A percentile compares a stretch with the other conserved stretches of the same genome.
Evolutionary conservation across 2,113 vertebrate genomes (phyloP).

Genomic region (Xenopus laevis): DNA sequence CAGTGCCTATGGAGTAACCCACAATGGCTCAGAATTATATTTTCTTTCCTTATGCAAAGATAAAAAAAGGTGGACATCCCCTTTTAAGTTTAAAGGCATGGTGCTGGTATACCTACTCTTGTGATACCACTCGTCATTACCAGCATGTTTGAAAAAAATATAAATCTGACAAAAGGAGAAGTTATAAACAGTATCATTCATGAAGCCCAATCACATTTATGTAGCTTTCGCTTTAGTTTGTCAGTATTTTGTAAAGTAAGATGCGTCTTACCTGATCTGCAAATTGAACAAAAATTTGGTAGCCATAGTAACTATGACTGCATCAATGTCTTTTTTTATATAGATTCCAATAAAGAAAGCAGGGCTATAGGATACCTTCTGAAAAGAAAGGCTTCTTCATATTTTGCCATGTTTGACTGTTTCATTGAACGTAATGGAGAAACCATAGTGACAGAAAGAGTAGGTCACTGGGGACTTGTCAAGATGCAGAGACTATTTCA

Average conservation of each 20-base stretch:
- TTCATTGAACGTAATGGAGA: too few relatives aligned
- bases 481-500: not conserved
- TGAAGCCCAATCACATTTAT: not conserved
- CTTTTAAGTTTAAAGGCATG: too few relatives aligned
- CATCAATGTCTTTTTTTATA: not conserved
- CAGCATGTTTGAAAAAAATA: not conserved
- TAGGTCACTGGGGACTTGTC: not conserved
- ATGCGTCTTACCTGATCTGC: slow-evolving; percentile 14
- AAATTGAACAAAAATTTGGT: slow-evolving; percentile 11
- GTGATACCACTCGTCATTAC: too few relatives aligned
- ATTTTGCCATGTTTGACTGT: not conserved
- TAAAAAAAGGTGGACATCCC: too few relatives aligned
- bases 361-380: not conserved
- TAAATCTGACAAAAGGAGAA: not conserved
- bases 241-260: not conserved
- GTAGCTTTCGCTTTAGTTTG: not conserved
- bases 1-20: too few relatives aligned
- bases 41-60: too few relatives aligned
- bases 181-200: not conserved
- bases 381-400: not conserved
- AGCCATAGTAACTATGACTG: slow-evolving; percentile 2
- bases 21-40: too few relatives aligned
- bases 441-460: too few relatives aligned
- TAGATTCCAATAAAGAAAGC: not conserved
- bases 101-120: too few relatives aligned